Evolutionary conservation across 2,888 invertebrate genomes (phyloP).

Genomic region (Lydus trimaculatus): DNA sequence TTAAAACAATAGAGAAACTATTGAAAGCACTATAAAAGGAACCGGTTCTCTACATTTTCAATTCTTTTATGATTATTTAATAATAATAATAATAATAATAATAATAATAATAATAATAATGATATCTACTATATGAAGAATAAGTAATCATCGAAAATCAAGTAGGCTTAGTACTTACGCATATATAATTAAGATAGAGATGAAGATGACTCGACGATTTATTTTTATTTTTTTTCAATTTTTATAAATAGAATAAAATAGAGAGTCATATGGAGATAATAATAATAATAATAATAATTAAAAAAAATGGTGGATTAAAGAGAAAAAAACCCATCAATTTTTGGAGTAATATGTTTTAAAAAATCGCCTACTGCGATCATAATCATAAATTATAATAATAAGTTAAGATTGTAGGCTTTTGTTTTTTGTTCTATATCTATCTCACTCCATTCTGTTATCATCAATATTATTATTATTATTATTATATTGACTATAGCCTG

Average conservation of each 20-base stretch:
- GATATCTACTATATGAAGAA: no score
- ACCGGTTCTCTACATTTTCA: slow-evolving; percentile 19
- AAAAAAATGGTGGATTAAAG: neutral
- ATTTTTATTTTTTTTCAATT: neutral
- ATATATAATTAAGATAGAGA: neutral
- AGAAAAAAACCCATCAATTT: neutral
- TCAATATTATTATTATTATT: neutral
- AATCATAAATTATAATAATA: slow-evolving; percentile 7
- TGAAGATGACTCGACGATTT: neutral
- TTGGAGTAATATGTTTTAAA: slow-evolving; percentile 2
- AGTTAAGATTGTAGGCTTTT: neutral
- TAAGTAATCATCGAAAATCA: no score
- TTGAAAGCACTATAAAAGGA: slow-evolving; percentile 11
- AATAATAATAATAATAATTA: neutral
- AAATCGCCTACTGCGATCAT: slow-evolving; percentile 26
- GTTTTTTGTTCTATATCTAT: neutral
- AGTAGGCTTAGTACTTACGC: neutral
- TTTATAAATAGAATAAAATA: neutral
- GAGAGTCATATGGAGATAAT: no score
- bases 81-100: neutral
- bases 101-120: no score
- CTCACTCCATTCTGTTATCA: neutral
- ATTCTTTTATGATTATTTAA: slow-evolving; percentile 2
- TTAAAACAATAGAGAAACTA: slow-evolving; percentile 26
- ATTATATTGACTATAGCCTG: neutral